Percentiles rank a stretch among this genome's conserved stretches.
Conservation (phyloP, 2,888 invertebrate species). For the Hypomecis atomaria region DNA sequence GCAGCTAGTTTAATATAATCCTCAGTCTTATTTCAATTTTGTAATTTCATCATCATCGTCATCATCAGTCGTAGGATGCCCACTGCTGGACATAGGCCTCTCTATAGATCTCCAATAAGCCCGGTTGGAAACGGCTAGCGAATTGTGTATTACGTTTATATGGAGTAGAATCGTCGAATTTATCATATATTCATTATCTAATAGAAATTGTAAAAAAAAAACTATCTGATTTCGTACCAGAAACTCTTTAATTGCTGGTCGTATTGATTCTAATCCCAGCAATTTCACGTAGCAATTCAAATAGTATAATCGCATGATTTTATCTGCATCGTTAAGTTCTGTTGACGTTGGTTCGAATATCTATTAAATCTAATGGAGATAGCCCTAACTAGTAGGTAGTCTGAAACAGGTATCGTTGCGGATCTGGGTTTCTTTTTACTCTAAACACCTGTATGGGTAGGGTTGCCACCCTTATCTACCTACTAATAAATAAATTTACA, state of each 20-base stretch:
- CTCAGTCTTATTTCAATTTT: background rate
- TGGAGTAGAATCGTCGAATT: too few relatives aligned
- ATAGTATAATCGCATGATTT: conserved; percentile 29
- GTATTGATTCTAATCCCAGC: background rate
- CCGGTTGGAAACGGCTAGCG: too few relatives aligned
- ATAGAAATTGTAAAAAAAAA: too few relatives aligned
- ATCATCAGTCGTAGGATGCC: too few relatives aligned
- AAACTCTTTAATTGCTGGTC: background rate
- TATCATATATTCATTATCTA: too few relatives aligned
- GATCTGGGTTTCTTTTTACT: conserved; percentile 37
- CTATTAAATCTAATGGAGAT: conserved; percentile 42
- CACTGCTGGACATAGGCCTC: too few relatives aligned
- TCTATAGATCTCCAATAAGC: too few relatives aligned
- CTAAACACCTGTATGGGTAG: conserved; percentile 31
- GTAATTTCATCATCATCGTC: too few relatives aligned
- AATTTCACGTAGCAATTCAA: conserved; percentile 20
- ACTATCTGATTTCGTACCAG: background rate
- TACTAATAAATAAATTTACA: background rate
- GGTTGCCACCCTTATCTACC: conserved; percentile 23
- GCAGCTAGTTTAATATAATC: too few relatives aligned
- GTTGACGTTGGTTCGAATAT: conserved; percentile 28
- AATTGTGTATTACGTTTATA: too few relatives aligned
- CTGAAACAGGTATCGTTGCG: conserved; percentile 35
- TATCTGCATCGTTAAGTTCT: conserved; percentile 31
- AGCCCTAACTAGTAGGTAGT: conserved; percentile 35